Conservation (phyloP, 2,113 vertebrate genomes). For the Tachuris rubrigastra region DNA sequence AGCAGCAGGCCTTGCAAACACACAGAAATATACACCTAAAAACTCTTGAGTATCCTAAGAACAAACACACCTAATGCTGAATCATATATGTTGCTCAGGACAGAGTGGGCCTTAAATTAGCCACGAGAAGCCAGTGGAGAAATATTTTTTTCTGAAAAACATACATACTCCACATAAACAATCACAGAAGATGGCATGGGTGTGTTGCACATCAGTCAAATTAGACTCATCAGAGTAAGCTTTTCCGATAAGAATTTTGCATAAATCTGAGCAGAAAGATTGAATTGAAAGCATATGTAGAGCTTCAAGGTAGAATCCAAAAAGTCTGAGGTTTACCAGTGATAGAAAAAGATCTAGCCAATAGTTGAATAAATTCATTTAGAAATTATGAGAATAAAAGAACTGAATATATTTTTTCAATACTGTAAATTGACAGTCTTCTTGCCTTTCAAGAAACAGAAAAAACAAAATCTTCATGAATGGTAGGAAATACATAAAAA, state of each 20-base stretch:
- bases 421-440: not conserved
- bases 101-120: not conserved
- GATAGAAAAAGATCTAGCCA: not conserved
- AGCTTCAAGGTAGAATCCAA: not conserved
- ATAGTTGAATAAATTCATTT: not conserved
- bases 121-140: not conserved
- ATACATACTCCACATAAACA: not conserved
- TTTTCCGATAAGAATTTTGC: not conserved
- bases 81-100: not conserved
- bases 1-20: not conserved
- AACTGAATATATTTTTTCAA: not conserved
- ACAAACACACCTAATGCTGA: not conserved
- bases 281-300: not conserved
- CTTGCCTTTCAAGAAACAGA: not conserved
- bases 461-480: not conserved
- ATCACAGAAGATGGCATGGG: fast-evolving
- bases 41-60: not conserved
- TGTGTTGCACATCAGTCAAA: not conserved
- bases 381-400: not conserved
- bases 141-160: not conserved
- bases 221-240: not conserved
- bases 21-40: not conserved
- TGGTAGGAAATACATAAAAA: not conserved
- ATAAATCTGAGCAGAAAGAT: not conserved
- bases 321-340: not conserved